These are phyloP conservation scores for Trachymyrmex septentrionalis DNA, from an alignment of 1,140 invertebrate genomes.

Conservation along the genomic window DNA sequence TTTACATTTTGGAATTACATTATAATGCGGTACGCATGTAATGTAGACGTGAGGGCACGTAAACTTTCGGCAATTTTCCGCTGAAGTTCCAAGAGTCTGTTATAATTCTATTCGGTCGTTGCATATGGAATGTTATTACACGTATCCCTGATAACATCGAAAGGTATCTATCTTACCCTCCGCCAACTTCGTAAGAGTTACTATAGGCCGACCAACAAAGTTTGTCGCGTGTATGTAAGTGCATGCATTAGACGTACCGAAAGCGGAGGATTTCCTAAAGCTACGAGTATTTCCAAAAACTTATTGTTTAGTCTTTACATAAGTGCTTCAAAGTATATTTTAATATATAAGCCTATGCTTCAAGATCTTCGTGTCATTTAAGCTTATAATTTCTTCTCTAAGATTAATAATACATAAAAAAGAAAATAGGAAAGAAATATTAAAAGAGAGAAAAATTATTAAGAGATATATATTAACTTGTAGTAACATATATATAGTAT, in stretches of 20 bases:
- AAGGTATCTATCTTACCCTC: slow-evolving; percentile 66
- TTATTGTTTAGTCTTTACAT: slow-evolving; percentile 3
- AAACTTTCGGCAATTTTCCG: slow-evolving; percentile 72
- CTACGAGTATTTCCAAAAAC: slow-evolving; percentile 9
- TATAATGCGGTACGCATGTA: slow-evolving; percentile 47
- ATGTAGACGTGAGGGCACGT: slow-evolving; percentile 25
- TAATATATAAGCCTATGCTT: background rate
- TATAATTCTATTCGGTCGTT: slow-evolving; percentile 75
- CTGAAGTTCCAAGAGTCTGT: slow-evolving; percentile 68
- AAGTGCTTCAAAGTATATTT: slow-evolving; percentile 31
- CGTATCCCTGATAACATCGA: slow-evolving; percentile 65
- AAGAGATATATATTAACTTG: background rate
- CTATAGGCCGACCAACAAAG: slow-evolving; percentile 56
- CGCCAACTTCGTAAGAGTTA: slow-evolving; percentile 57
- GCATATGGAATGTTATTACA: slow-evolving; percentile 74
- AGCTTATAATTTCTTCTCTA: background rate
- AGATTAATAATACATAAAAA: background rate
- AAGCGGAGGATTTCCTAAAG: slow-evolving; percentile 52
- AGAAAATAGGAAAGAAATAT: background rate
- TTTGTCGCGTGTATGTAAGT: slow-evolving; percentile 25
- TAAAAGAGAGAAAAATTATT: background rate
- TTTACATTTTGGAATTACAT: slow-evolving; percentile 56
- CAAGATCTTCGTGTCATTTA: background rate
- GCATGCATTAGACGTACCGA: slow-evolving; percentile 1
- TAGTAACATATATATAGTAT: background rate